Evolutionary conservation across 2,888 invertebrate species (phyloP), one percentile per base, ranked within the genome.

Genomic region (Agonopterix alstromeriana): DNA sequence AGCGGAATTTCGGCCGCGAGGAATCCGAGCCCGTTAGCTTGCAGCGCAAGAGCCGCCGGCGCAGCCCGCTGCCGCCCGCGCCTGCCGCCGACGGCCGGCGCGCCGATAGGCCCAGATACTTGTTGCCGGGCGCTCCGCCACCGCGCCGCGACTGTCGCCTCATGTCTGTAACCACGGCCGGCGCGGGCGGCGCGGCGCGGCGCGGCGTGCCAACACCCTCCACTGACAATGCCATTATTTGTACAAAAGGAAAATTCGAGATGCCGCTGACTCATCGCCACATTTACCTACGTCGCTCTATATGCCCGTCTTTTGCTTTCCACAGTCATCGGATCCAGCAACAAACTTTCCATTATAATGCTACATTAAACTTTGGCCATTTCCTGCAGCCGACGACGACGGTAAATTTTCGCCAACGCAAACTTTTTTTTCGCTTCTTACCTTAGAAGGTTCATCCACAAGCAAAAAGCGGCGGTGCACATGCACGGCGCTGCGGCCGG

Each of bases 211-310:
- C 69, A 61, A 62, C 70, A 73, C 70, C 73, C 73, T 70, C 70
- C 69, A 70, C 70, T 71, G 69, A 76, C 69, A 73, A 68, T 73
- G 63, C 60, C 72, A 74, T 69, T 67, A 73, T 71, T 76, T 70
- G 73, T 73, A 73, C 74, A 75, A 79, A 81, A 82, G 78, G 83
- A 86, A 85, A 82, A 82, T 83, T 86, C 84, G 82, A 83, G 84
- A 83, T 77, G 77, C 74, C 68, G 69, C 77, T 83, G 85, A 85
- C 75, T 84, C 84, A 82, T 79, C 74, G 70, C 67, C 67, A n/a
- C 38, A n/a, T 38, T 38, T 38, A 11, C 42, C 42, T n/a, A 51
- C 58, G 53, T 55, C 58, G 54, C 53, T 58, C 51, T 45, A 27
- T 27, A 27, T 5, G 7, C 27, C 27, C 27, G 27, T 27, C 53